Base-by-base conservation (phyloP, 2,797 vertebrate species). In the Rhinichthys osculus region DNA sequence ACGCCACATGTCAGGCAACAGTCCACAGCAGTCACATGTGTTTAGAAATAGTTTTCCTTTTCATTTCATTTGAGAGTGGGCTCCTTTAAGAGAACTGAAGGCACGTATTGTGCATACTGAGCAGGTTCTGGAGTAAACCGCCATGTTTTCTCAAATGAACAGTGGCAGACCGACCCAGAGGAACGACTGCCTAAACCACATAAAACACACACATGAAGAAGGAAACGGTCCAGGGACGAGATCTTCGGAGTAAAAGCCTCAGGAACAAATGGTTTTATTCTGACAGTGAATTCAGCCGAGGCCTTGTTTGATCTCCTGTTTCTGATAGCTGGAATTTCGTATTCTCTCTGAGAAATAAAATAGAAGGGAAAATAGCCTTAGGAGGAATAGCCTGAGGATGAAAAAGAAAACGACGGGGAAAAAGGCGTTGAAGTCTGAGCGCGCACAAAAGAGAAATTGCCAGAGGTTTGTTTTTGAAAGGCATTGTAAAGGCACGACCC, bases 241-340 rank as follows among this genome's bases (percentile, higher is more conserved):
- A 91, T 70, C 66, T 90, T 83, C 86, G 85, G 91, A 85, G 88
- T 87, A 90, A 85, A 80, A 92, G 91, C 78, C 17, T 50, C 86
- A 89, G 89, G 90, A 95, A 94, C 94, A 95, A 95, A 95, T 95
- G 92, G 93, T 94, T 92, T 92, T 88, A 94, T 93, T 90, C 92
- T 94, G 94, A 94, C 94, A 93, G 94, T 87, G 91, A 94, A 95
- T 93, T 93, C 94, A 94, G 92, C 91, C 1, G 93, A 94, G 94
- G 93, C 93, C 90, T 90, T 89, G 91, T 95, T 94, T 95, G 95
- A 96, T 96, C 93, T 92, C 79, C 50, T 86, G 86, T 82, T 89
- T 88, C 90, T 93, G 93, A 95, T 94, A 92, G 93, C 90, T 88
- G 89, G 90, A 91, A 93, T 94, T 93, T 93, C 91, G 93, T 92